Conservation (phyloP, 1,140 invertebrate genomes). For the Heliconius hewitsoni region DNA sequence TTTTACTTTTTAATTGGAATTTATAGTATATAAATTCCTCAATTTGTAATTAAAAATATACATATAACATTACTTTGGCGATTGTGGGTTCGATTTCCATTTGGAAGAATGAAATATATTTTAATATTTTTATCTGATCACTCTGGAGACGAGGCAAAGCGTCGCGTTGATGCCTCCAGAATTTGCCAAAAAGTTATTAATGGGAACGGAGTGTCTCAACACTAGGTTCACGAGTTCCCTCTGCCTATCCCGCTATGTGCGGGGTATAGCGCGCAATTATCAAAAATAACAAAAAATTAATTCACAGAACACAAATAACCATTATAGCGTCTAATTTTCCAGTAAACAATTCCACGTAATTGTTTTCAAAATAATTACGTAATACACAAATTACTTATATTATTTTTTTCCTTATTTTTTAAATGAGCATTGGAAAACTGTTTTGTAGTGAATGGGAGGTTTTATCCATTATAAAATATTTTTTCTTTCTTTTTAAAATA, state of each 20-base stretch:
- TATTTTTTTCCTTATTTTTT: not conserved
- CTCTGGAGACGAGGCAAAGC: too few species aligned
- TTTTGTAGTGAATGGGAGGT: constrained; percentile 30
- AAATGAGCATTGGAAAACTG: constrained; percentile 26
- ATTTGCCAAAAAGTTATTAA: too few species aligned
- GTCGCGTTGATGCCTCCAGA: too few species aligned
- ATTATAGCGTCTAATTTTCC: constrained; percentile 30
- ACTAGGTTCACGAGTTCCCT: too few species aligned
- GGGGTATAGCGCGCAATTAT: too few species aligned
- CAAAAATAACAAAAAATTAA: not conserved
- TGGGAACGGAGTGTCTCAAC: too few species aligned
- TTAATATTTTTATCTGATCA: too few species aligned
- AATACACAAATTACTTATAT: constrained; percentile 36
- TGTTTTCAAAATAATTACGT: constrained; percentile 36
- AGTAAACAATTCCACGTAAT: constrained; percentile 32
- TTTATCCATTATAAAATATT: constrained; percentile 26
- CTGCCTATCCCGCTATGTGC: too few species aligned
- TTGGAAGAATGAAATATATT: too few species aligned
- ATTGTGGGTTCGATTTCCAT: too few species aligned
- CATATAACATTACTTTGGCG: not conserved
- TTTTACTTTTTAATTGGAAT: not conserved
- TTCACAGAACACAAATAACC: not conserved
- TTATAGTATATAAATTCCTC: not conserved
- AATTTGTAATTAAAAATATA: not conserved
- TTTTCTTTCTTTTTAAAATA: constrained; percentile 11